phyloP scores from a whole-genome alignment of 2,113 vertebrate genomes.

The Reinhardtius hippoglossoides region DNA sequence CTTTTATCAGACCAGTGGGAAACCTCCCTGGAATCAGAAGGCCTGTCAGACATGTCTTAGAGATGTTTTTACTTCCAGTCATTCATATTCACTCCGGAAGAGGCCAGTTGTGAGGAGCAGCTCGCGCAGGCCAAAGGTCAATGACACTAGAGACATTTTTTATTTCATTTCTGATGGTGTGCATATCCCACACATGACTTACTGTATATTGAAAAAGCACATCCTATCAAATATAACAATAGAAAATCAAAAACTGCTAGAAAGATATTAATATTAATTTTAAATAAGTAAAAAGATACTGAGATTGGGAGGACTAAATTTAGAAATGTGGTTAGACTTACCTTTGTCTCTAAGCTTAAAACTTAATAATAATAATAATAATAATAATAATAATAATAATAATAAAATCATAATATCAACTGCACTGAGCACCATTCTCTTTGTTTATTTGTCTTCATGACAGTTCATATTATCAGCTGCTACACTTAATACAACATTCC shows the following conservation, averaged over 20 bases:
- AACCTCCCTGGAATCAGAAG: conserved; percentile 61
- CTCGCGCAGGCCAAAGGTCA: not conserved
- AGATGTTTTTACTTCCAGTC: conserved; percentile 66
- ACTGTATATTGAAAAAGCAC: not conserved
- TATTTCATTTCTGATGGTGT: not conserved
- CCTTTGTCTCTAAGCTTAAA: too few species aligned
- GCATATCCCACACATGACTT: not conserved
- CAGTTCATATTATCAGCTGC: not conserved
- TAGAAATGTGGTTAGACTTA: too few species aligned
- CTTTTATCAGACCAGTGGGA: conserved; percentile 76
- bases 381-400: too few species aligned
- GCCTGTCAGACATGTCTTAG: conserved; percentile 57
- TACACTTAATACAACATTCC: not conserved
- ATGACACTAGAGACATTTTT: not conserved
- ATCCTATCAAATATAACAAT: not conserved
- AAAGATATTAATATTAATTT: not conserved
- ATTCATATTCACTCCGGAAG: conserved; percentile 47
- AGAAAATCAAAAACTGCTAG: not conserved
- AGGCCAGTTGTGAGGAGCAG: too few species aligned
- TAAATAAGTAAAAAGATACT: not conserved
- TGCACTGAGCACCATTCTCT: too few species aligned
- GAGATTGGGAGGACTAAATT: too few species aligned
- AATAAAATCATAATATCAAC: too few species aligned
- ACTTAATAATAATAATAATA: too few species aligned
- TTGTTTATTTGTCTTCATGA: too few species aligned